These are phyloP conservation scores for Clitarchus hookeri DNA, from an alignment of 2,888 invertebrate species.

Conservation along the genomic window DNA sequence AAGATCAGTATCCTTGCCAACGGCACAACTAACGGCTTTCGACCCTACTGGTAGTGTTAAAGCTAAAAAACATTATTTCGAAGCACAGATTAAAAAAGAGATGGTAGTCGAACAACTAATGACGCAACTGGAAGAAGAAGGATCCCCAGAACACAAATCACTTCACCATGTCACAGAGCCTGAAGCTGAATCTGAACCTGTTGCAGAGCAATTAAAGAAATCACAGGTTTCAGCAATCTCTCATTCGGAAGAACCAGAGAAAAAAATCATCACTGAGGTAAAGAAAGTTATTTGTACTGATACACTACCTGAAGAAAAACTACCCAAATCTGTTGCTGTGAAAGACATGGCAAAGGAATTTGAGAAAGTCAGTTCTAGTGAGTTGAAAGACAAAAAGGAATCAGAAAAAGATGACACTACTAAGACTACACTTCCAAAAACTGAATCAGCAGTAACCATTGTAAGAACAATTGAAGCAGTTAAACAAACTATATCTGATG, in stretches of 20 bases:
- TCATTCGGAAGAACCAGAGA: conserved; percentile 28
- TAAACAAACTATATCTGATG: background rate
- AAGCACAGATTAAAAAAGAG: conserved; percentile 65
- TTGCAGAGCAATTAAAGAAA: conserved; percentile 48
- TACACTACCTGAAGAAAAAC: background rate
- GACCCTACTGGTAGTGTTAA: conserved; percentile 62
- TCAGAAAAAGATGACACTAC: background rate
- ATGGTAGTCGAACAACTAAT: conserved; percentile 60
- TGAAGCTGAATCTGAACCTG: background rate
- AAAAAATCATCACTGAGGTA: conserved; percentile 20
- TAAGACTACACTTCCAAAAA: background rate
- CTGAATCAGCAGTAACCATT: background rate
- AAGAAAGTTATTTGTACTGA: conserved; percentile 29
- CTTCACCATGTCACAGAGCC: conserved; percentile 45
- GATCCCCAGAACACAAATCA: conserved; percentile 57
- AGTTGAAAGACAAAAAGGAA: background rate
- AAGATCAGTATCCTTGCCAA: conserved; percentile 58
- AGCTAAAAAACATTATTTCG: conserved; percentile 63
- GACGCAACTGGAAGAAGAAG: conserved; percentile 57
- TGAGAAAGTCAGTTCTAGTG: conserved; percentile 16
- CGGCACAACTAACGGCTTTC: conserved; percentile 53
- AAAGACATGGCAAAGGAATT: conserved; percentile 37
- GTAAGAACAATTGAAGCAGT: conserved; percentile 12
- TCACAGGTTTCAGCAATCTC: conserved; percentile 44
- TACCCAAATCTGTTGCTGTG: conserved; percentile 21